Base-by-base conservation (phyloP, 1,140 invertebrate species). In the Camponotus pennsylvanicus region DNA sequence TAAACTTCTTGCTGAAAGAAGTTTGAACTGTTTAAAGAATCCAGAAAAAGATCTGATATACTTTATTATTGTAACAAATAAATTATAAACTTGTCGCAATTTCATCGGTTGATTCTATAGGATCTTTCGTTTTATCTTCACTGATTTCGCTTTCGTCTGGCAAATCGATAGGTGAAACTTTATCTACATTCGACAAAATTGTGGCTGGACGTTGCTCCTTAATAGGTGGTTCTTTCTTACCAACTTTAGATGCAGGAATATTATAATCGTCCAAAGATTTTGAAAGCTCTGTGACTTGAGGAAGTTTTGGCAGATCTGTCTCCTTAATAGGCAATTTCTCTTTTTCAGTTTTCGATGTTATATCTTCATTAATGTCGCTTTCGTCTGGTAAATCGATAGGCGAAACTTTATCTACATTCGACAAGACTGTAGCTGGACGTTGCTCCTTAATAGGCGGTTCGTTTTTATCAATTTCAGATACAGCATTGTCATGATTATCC, bases 371-470 rank as follows among this genome's bases (percentile, higher is more conserved):
- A 15, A 34, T 76, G 37, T 90, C 70, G 21, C 21, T 76, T 76
- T 73, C 32, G 11, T 89, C 59, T 15, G 73, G 45, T 0, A 79
- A 45, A 49, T 71, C 55, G 21, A 87, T 55, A 18, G 66, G 59
- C 1, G 18, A 13, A 4, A 86, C 0, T 84, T 90, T 90, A 18
- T 64, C 40, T 32, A 90, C 86, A 40, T 90, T 90, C 8, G 88
- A 79, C 27, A 82, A 45, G 42, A 83, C 2, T 15, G 64, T 21
- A 2, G 49, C 37, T 21, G 69, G 61, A 18, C 15, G 59, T 75
- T 86, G 89, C 15, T 37, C 45, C 37, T 88, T 90, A 27, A 83
- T 52, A 21, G 73, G 42, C 1, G 11, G 13, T 52, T 82, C 71
- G 5, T 82, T 21, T 75, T 59, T 49, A 18, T 21, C 11, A 21